phyloP scores from a whole-genome alignment of 2,113 vertebrate species.

The Corydoras sp. region DNA sequence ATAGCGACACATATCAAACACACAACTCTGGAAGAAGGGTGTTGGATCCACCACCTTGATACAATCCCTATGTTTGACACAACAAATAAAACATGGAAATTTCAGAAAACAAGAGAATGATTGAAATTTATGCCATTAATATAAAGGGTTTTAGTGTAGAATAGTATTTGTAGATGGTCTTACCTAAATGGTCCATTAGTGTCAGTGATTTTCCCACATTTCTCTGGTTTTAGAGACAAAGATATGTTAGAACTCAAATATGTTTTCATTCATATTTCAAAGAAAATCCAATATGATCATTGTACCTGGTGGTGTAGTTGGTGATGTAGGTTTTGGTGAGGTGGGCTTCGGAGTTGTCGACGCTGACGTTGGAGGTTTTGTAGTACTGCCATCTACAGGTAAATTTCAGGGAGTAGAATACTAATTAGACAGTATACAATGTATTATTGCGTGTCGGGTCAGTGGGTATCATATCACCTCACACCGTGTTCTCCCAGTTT shows the following conservation, averaged over 20 bases:
- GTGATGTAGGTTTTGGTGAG: constrained; percentile 12
- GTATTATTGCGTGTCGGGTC: too few relatives aligned
- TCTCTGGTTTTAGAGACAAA: constrained; percentile 59
- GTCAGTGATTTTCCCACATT: constrained; percentile 66
- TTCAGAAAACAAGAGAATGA: neutral
- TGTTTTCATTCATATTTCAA: too few relatives aligned
- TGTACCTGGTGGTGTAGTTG: constrained; percentile 48
- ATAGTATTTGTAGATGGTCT: neutral
- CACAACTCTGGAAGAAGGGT: constrained; percentile 68
- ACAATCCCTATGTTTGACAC: constrained; percentile 60
- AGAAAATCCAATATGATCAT: too few relatives aligned
- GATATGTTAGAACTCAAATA: too few relatives aligned
- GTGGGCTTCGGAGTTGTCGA: constrained; percentile 34
- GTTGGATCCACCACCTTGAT: constrained; percentile 58
- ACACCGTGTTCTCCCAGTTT: too few relatives aligned
- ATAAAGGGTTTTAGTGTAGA: too few relatives aligned
- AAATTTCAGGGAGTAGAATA: too few relatives aligned
- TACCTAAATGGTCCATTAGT: constrained; percentile 66
- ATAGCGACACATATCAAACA: constrained; percentile 73
- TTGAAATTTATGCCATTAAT: too few relatives aligned
- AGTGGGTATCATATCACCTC: too few relatives aligned
- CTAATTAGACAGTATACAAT: too few relatives aligned
- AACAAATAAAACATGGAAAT: neutral
- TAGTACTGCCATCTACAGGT: constrained; percentile 1
- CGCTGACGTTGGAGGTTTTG: constrained; percentile 22